phyloP scores from a whole-genome alignment of 2,113 vertebrate species.

The Tauraco erythrolophus region DNA sequence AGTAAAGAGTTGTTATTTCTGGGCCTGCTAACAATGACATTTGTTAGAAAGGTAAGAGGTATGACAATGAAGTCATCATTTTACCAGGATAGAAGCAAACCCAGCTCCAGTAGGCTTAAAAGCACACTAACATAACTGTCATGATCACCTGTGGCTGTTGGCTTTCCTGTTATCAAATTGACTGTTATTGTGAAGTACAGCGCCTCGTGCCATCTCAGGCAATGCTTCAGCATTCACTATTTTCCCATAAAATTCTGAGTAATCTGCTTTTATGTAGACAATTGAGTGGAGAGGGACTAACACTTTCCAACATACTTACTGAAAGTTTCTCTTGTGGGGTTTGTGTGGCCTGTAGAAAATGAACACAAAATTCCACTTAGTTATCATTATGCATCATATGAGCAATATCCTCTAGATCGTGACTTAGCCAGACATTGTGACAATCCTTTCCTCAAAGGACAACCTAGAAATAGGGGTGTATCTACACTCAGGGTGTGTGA shows the following conservation, averaged over 20 bases:
- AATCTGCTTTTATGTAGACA: neutral
- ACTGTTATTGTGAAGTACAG: conserved; percentile 27
- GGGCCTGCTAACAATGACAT: neutral
- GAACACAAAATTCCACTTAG: neutral
- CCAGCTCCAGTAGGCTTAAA: neutral
- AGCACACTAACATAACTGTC: neutral
- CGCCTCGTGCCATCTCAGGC: neutral
- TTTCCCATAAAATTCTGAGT: neutral
- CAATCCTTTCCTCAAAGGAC: neutral
- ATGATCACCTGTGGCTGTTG: neutral
- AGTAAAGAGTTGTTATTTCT: neutral
- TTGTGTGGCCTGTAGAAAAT: neutral
- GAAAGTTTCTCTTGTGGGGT: neutral
- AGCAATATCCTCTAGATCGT: neutral
- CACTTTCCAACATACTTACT: neutral
- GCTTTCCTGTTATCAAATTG: conserved; percentile 41
- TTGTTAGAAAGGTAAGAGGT: neutral
- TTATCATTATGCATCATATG: neutral
- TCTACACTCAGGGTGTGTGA: neutral
- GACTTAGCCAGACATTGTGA: neutral
- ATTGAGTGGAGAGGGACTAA: neutral
- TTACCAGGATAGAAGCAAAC: conserved; percentile 19
- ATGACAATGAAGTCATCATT: neutral
- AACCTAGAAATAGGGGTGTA: neutral
- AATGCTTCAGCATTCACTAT: neutral